Evolutionary conservation across 2,113 vertebrate genomes (phyloP).

Genomic region (Columba livia): DNA sequence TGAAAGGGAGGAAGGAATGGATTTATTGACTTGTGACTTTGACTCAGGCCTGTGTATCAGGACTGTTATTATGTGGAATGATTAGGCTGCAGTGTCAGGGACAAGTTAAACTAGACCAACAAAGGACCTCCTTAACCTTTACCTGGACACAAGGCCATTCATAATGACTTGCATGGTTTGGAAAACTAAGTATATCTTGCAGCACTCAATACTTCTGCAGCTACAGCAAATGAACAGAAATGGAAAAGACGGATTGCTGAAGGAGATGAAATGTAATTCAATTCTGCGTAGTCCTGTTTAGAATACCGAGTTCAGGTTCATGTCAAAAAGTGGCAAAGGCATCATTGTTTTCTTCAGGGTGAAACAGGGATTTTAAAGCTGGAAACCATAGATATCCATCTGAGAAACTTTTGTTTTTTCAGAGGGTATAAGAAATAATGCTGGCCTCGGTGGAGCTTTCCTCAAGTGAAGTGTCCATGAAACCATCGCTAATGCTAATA

Average conservation of each 20-base stretch:
- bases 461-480: neutral
- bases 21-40: constrained; percentile 94
- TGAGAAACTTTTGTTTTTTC: constrained; percentile 56
- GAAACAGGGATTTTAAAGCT: constrained; percentile 64
- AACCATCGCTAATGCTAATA: constrained; percentile 32
- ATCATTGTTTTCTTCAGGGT: constrained; percentile 65
- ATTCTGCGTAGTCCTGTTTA: constrained; percentile 76
- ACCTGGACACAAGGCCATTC: constrained; percentile 82
- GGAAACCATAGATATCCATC: neutral
- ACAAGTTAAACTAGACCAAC: constrained; percentile 88
- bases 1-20: constrained; percentile 87
- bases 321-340: constrained; percentile 59
- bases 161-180: constrained; percentile 77
- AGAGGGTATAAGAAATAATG: constrained; percentile 16
- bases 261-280: constrained; percentile 71
- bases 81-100: constrained; percentile 92
- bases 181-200: constrained; percentile 71
- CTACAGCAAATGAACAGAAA: constrained; percentile 73
- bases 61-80: constrained; percentile 91
- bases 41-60: constrained; percentile 89
- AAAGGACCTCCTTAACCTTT: constrained; percentile 83
- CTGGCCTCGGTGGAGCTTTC: constrained; percentile 23
- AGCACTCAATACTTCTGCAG: constrained; percentile 67
- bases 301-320: constrained; percentile 65
- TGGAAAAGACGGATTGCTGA: constrained; percentile 66